Evolutionary conservation across 2,888 invertebrate genomes (phyloP).

Genomic region (Lasioglossum figueresi): DNA sequence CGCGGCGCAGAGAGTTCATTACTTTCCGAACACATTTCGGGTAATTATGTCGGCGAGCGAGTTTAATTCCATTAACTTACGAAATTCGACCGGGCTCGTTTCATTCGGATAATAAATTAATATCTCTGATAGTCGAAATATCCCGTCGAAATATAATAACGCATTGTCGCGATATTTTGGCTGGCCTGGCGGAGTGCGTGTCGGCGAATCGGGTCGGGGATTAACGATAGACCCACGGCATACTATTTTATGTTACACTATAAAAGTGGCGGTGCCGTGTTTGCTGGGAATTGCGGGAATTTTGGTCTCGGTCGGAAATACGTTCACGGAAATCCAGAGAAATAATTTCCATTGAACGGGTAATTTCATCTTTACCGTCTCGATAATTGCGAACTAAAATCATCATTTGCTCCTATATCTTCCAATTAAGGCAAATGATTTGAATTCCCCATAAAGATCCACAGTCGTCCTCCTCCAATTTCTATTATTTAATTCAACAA

Average conservation of each 20-base stretch:
- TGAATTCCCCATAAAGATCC: background rate
- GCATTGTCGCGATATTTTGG: background rate
- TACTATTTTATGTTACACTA: background rate
- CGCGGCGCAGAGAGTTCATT: background rate
- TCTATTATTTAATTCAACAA: no score
- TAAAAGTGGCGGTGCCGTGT: background rate
- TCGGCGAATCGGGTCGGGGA: background rate
- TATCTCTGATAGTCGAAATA: background rate
- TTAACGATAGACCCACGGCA: background rate
- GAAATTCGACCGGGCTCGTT: background rate
- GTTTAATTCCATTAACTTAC: constrained; percentile 5
- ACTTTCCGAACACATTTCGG: constrained; percentile 9
- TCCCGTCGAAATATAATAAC: background rate
- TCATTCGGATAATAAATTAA: constrained; percentile 6
- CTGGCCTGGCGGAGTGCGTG: background rate
- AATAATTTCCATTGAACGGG: background rate
- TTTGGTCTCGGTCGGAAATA: background rate
- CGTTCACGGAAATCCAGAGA: background rate
- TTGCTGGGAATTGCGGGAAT: background rate
- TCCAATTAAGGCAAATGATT: background rate
- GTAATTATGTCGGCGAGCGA: constrained; percentile 5
- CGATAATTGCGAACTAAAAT: no score
- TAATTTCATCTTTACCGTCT: no score
- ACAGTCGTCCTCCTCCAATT: no score
- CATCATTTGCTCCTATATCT: background rate